Evolutionary conservation across 1,140 invertebrate species (phyloP).

Genomic region (Drosophila jambulina): DNA sequence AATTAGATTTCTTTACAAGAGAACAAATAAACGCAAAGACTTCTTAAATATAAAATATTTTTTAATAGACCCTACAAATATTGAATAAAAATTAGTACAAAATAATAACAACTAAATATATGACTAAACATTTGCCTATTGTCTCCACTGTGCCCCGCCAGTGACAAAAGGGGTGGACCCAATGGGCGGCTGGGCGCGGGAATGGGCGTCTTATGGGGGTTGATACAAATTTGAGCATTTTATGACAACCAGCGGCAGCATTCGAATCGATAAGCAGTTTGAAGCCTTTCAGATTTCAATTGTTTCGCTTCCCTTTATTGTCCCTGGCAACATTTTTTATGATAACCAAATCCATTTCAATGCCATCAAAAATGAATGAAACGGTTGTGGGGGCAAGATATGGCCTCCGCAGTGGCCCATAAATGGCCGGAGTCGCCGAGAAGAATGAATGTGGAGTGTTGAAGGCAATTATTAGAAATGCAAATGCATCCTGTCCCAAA

Average conservation of each 20-base stretch:
- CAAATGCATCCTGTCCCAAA: conserved; percentile 55
- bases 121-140: neutral
- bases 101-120: neutral
- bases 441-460: neutral
- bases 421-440: conserved; percentile 14
- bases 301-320: conserved; percentile 67
- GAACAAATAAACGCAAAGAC: neutral
- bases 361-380: conserved; percentile 63
- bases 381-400: conserved; percentile 9
- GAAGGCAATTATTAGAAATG: conserved; percentile 60
- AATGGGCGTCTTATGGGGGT: neutral
- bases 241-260: conserved; percentile 63
- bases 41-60: too few species aligned
- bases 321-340: conserved; percentile 58
- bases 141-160: neutral
- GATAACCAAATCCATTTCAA: conserved; percentile 69
- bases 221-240: conserved; percentile 61
- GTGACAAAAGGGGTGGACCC: conserved; percentile 15
- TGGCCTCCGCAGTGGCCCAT: conserved; percentile 18
- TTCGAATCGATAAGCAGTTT: conserved; percentile 78
- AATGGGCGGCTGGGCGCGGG: neutral
- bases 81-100: neutral
- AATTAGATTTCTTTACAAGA: neutral
- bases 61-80: too few species aligned
- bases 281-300: conserved; percentile 73